Conservation (phyloP, 2,113 vertebrate species). For the Phaethon lepturus region DNA sequence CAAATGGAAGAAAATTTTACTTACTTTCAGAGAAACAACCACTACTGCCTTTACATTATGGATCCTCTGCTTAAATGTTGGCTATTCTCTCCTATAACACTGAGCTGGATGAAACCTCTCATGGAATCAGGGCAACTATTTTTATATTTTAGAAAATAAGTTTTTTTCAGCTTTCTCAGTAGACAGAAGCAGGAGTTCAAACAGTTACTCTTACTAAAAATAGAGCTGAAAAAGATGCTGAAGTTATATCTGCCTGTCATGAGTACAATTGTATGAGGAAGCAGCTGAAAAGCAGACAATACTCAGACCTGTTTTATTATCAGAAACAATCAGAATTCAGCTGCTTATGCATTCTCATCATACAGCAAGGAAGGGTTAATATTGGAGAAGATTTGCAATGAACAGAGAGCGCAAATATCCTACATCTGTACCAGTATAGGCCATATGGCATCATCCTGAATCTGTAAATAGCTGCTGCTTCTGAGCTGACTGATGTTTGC, state of each 20-base stretch:
- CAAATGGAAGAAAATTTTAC: not conserved
- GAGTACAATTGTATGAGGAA: not conserved
- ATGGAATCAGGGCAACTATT: not conserved
- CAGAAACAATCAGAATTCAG: not conserved
- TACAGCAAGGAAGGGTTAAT: not conserved
- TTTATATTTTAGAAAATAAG: not conserved
- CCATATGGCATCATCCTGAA: not conserved
- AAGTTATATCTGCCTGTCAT: not conserved
- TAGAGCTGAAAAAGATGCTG: not conserved
- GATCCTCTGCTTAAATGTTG: not conserved
- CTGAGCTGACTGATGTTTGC: not conserved
- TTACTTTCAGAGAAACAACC: not conserved
- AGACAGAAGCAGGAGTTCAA: not conserved
- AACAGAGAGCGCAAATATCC: not conserved
- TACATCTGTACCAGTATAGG: not conserved
- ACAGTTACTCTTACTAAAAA: not conserved
- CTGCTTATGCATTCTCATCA: not conserved
- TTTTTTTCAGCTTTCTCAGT: not conserved
- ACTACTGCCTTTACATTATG: not conserved
- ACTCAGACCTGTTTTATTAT: not conserved
- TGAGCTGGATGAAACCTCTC: not conserved
- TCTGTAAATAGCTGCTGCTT: not conserved
- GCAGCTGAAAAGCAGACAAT: not conserved
- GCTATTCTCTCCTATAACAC: not conserved
- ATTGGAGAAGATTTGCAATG: not conserved